phyloP scores from a whole-genome alignment of 2,888 invertebrate species.

The Dasypogon diadema region DNA sequence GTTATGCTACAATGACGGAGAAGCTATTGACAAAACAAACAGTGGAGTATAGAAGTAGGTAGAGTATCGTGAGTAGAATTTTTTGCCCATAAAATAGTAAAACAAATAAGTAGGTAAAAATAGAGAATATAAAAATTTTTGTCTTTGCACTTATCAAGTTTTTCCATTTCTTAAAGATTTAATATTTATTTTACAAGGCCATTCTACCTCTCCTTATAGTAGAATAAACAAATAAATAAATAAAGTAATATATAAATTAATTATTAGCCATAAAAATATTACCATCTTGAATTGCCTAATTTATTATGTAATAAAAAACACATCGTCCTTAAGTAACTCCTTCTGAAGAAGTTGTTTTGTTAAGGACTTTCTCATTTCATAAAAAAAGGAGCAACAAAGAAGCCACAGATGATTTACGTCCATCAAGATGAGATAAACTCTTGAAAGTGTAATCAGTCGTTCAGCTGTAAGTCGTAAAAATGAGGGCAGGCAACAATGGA shows the following conservation, averaged over 20 bases:
- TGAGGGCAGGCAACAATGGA: constrained; percentile 24
- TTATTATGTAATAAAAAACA: constrained; percentile 47
- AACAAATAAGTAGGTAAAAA: too few species aligned
- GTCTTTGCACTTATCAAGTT: too few species aligned
- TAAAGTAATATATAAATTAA: constrained; percentile 36
- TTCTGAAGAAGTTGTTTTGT: constrained; percentile 41
- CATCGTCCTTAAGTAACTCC: constrained; percentile 47
- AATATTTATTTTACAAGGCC: too few species aligned
- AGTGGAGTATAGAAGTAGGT: too few species aligned
- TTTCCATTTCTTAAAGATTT: too few species aligned
- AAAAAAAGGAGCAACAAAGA: constrained; percentile 34
- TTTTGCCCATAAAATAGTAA: too few species aligned
- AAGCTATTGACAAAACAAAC: too few species aligned
- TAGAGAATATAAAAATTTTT: too few species aligned
- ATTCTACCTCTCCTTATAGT: too few species aligned
- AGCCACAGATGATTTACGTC: constrained; percentile 54
- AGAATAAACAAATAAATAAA: too few species aligned
- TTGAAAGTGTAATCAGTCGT: constrained; percentile 54
- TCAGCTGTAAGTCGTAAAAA: constrained; percentile 55
- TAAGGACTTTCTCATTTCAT: constrained; percentile 25
- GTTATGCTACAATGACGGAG: too few species aligned
- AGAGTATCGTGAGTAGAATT: too few species aligned
- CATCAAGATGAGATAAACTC: constrained; percentile 55
- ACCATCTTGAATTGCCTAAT: constrained; percentile 21
- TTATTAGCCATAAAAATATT: constrained; percentile 35